Percentiles rank a stretch among this genome's conserved stretches.
phyloP scores from a whole-genome alignment of 2,113 vertebrate genomes.

The Hippocampus abdominalis region DNA sequence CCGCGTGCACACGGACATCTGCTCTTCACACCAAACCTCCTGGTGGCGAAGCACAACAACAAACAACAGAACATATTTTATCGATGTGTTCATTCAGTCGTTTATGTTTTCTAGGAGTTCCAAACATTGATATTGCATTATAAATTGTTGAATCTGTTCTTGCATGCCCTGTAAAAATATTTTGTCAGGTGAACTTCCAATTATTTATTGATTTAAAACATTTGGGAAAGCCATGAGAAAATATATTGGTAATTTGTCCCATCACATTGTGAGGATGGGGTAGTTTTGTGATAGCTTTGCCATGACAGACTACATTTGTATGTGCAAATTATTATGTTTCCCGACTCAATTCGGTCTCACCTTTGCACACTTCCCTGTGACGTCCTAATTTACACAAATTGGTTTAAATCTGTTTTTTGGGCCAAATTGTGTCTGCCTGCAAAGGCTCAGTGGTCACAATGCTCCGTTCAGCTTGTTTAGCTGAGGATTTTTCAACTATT shows the following conservation, averaged over 20 bases:
- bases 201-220: background rate
- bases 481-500: background rate
- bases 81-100: background rate
- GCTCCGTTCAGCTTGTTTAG: background rate
- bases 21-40: slow-evolving; percentile 72
- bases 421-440: background rate
- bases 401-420: background rate
- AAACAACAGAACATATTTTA: slow-evolving; percentile 38
- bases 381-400: background rate
- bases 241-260: no score
- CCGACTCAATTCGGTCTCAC: background rate
- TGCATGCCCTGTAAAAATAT: background rate
- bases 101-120: no score
- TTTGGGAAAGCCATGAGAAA: no score
- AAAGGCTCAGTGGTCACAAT: background rate
- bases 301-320: background rate
- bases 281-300: no score
- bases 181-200: background rate
- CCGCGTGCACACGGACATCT: slow-evolving; percentile 74
- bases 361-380: background rate
- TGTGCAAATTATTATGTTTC: background rate
- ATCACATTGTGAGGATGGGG: no score
- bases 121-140: background rate
- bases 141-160: background rate
- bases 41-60: slow-evolving; percentile 64